Evolutionary conservation across 1,140 invertebrate species (phyloP), one percentile per base, ranked within the genome.

Genomic region (Orussus abietinus): DNA sequence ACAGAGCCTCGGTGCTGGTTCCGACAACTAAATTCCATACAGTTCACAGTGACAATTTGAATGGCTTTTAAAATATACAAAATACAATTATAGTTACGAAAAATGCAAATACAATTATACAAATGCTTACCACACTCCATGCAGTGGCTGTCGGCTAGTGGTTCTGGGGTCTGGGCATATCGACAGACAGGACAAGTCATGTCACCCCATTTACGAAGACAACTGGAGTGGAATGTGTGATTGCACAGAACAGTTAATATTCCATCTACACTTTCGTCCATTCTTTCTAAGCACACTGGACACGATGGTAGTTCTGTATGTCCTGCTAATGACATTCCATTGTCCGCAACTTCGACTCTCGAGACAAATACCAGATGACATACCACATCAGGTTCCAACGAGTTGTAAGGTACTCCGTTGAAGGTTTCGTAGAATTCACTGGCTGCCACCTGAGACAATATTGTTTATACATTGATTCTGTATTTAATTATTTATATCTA

Each of bases 261-360:
- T 3, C 95, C 94, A 71, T 98, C 95, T 1, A 98, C 90, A 47
- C 90, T 93, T 72, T 98, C 95, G 72, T 99, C 95, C 94, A 93
- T 97, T 55, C 93, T 81, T 71, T 99, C 96, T 62, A 95, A 67
- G 53, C 95, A 98, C 11, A 98, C 93, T 5, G 96, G 90, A 75
- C 97, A 99, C 3, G 89, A 96, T n/a, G 96, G 96, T 38, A 98
- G 74, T 73, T 99, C 97, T 1, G 92, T 95, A 53, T 94, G 85
- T 1, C 85, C 82, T n/a, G 77, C 69, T 1, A 84, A 79, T 1
- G 88, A 83, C n/a, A 80, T 77, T 31, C 81, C 80, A 50, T 80
- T 78, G 12, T 82, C 79, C 26, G 79, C 85, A 35, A 86, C 84
- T 75, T 98, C 95, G 3, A 98, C 86, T 49, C 83, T 80, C 2